These are phyloP conservation scores for Ceratina japonica DNA, from an alignment of 1,140 invertebrate species.

Conservation along the genomic window DNA sequence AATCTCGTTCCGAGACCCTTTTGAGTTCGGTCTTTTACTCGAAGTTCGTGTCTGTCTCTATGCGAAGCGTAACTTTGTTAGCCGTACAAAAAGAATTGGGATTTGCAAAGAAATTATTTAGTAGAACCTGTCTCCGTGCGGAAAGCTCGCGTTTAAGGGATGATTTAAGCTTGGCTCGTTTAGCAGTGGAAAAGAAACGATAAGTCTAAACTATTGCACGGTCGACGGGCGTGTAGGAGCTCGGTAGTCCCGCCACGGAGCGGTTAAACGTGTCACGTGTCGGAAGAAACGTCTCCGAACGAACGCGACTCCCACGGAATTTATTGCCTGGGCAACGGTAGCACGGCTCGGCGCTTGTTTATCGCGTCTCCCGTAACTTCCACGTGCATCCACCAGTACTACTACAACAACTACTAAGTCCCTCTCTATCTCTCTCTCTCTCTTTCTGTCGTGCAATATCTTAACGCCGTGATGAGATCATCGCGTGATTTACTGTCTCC, in stretches of 20 bases:
- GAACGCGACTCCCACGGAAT: conserved; percentile 41
- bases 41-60: too few relatives aligned
- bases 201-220: background rate
- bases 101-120: too few relatives aligned
- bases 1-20: background rate
- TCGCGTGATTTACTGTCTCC: conserved; percentile 38
- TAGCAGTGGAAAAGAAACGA: conserved; percentile 11
- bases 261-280: conserved; percentile 39
- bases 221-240: background rate
- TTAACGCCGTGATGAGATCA: conserved; percentile 41
- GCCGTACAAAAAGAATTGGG: too few relatives aligned
- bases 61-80: too few relatives aligned
- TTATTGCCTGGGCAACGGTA: conserved; percentile 39
- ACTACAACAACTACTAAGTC: background rate
- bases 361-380: conserved; percentile 21
- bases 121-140: too few relatives aligned
- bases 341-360: conserved; percentile 28
- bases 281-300: conserved; percentile 31
- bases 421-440: background rate
- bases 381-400: background rate
- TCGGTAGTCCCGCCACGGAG: conserved; percentile 26
- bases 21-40: background rate
- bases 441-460: conserved; percentile 3
- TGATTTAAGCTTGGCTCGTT: conserved; percentile 7
- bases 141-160: background rate